Conservation (phyloP, 2,797 vertebrate genomes). For the Choloepus didactylus region DNA sequence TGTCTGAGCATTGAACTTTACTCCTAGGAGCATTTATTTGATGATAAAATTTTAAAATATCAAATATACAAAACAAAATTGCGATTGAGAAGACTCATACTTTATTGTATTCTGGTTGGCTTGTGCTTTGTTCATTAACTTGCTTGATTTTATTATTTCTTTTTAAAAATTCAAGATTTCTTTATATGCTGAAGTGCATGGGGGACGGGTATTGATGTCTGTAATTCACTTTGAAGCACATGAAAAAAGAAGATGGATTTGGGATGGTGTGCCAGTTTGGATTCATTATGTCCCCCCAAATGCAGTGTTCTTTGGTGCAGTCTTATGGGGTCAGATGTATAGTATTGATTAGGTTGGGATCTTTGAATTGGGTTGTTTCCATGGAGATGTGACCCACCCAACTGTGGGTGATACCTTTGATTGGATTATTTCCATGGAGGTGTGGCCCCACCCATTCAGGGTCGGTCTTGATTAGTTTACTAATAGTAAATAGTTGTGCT, state of each 20-base stretch:
- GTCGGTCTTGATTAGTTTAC: too few species aligned
- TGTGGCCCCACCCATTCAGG: too few species aligned
- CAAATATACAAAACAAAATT: constrained; percentile 5
- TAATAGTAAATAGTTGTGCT: too few species aligned
- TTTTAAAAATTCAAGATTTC: background rate
- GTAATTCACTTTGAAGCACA: background rate
- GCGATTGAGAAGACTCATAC: background rate
- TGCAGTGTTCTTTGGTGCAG: too few species aligned
- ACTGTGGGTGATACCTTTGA: too few species aligned
- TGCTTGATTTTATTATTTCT: background rate
- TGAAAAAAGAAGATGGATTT: background rate
- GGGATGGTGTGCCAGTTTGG: too few species aligned
- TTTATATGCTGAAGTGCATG: background rate
- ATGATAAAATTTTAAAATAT: background rate
- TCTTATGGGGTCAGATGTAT: too few species aligned
- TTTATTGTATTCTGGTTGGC: background rate
- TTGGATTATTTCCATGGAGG: too few species aligned
- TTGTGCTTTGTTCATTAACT: background rate
- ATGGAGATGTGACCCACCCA: too few species aligned
- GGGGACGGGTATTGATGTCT: background rate
- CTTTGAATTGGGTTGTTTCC: too few species aligned
- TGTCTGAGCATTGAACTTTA: background rate
- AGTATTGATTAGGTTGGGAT: too few species aligned
- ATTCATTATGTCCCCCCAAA: too few species aligned
- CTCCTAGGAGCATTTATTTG: background rate